phyloP scores from a whole-genome alignment of 2,113 vertebrate species.

The Stigmatopora nigra region DNA sequence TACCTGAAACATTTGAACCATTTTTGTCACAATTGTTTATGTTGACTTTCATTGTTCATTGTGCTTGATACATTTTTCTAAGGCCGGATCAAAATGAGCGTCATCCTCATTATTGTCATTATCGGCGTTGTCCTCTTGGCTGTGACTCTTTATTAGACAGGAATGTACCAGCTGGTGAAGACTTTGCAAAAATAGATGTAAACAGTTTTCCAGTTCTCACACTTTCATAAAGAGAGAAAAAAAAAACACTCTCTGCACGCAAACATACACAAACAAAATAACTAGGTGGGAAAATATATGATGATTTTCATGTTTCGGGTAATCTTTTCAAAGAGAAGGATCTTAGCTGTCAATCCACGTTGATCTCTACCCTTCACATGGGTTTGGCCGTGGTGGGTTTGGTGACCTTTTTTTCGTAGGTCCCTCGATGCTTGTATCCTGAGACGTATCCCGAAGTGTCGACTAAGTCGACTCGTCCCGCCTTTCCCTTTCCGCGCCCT shows the following conservation, averaged over 20 bases:
- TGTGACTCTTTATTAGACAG: conserved; percentile 57
- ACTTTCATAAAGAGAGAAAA: conserved; percentile 51
- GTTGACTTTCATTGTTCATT: conserved; percentile 47
- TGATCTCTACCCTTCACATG: conserved; percentile 54
- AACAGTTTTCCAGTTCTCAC: conserved; percentile 76
- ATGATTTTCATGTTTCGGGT: conserved; percentile 60
- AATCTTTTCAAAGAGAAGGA: conserved; percentile 53
- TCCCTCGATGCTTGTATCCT: conserved; percentile 90
- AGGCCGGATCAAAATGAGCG: conserved; percentile 42
- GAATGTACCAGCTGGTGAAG: conserved; percentile 71
- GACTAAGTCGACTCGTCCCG: conserved; percentile 86
- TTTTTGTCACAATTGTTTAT: conserved; percentile 36
- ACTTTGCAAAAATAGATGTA: conserved; percentile 71
- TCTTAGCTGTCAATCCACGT: conserved; percentile 41
- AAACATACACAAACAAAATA: conserved; percentile 27
- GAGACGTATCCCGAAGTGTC: conserved; percentile 89
- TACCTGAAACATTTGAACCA: conserved; percentile 31
- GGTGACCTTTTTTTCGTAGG: conserved; percentile 90
- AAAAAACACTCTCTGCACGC: conserved; percentile 35
- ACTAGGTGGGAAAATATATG: conserved; percentile 54
- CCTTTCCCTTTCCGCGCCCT: conserved; percentile 88
- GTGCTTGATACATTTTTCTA: conserved; percentile 51
- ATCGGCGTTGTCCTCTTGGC: conserved; percentile 50
- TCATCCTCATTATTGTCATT: conserved; percentile 24
- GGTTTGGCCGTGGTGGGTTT: conserved; percentile 59